Evolutionary conservation across 2,797 vertebrate genomes (phyloP).

Genomic region (Chlorospingus semifuscus): DNA sequence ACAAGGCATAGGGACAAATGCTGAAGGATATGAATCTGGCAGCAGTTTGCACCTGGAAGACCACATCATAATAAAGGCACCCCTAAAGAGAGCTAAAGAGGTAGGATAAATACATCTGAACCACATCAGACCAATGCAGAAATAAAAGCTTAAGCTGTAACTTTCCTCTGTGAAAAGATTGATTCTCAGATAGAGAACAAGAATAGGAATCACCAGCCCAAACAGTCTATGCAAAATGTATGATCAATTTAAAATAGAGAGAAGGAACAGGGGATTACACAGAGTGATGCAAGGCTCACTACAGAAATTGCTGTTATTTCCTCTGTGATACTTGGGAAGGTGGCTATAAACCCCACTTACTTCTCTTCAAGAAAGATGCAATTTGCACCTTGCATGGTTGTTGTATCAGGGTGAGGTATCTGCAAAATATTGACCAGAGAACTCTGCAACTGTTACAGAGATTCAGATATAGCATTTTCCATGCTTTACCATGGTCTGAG

Average conservation of each 20-base stretch:
- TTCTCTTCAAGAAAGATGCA: slow-evolving; percentile 16
- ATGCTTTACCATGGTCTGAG: neutral
- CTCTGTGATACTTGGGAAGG: neutral
- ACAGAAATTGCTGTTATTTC: slow-evolving; percentile 38
- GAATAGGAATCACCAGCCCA: neutral
- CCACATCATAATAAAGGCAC: neutral
- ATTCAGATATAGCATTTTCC: neutral
- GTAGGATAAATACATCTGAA: neutral
- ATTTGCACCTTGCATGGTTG: neutral
- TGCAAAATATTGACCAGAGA: neutral
- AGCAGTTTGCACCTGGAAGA: neutral
- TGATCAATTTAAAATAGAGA: slow-evolving; percentile 7
- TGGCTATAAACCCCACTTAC: neutral
- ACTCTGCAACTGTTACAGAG: neutral
- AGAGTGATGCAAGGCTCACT: neutral
- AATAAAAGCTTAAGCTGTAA: neutral
- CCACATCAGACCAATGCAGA: neutral
- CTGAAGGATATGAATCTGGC: neutral
- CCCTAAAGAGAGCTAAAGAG: neutral
- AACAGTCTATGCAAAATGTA: slow-evolving; percentile 31
- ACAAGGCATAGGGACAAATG: neutral
- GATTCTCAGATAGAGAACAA: neutral
- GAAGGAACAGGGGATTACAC: neutral
- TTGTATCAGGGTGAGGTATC: neutral
- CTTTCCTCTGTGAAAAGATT: neutral